These are phyloP conservation scores for Drosophila birchii DNA, from an alignment of 2,888 invertebrate species.

Conservation along the genomic window DNA sequence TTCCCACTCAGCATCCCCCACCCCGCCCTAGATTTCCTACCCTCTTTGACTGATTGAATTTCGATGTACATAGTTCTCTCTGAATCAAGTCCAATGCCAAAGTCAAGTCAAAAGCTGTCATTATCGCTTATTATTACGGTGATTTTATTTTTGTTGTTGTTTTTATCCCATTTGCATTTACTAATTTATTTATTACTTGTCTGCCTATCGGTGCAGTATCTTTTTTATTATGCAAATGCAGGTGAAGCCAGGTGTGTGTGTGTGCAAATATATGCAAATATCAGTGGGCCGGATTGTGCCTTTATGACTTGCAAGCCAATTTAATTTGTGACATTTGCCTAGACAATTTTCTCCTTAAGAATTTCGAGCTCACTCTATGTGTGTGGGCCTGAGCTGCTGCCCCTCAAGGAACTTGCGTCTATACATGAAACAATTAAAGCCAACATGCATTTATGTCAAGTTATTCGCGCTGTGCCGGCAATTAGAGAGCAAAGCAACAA, in stretches of 20 bases:
- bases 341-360: constrained; percentile 61
- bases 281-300: constrained; percentile 63
- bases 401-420: constrained; percentile 73
- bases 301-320: constrained; percentile 44
- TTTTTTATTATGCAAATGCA: constrained; percentile 60
- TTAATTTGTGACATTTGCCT: constrained; percentile 66
- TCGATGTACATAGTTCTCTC: constrained; percentile 50
- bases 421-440: constrained; percentile 76
- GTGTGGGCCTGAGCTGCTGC: constrained; percentile 46
- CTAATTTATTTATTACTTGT: constrained; percentile 57
- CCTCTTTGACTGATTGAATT: constrained; percentile 57
- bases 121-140: constrained; percentile 56
- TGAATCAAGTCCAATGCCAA: constrained; percentile 67
- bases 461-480: constrained; percentile 75
- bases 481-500: constrained; percentile 62
- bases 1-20: constrained; percentile 1
- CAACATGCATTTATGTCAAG: constrained; percentile 81
- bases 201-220: constrained; percentile 56
- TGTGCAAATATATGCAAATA: constrained; percentile 75
- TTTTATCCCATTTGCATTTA: constrained; percentile 32
- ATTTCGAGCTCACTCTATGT: constrained; percentile 19
- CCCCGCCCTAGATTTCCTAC: background rate
- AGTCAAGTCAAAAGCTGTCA: constrained; percentile 53
- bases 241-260: constrained; percentile 1
- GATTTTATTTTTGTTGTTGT: background rate